These are phyloP conservation scores for Gopherus flavomarginatus DNA, from an alignment of 2,113 vertebrate genomes.

Conservation along the genomic window DNA sequence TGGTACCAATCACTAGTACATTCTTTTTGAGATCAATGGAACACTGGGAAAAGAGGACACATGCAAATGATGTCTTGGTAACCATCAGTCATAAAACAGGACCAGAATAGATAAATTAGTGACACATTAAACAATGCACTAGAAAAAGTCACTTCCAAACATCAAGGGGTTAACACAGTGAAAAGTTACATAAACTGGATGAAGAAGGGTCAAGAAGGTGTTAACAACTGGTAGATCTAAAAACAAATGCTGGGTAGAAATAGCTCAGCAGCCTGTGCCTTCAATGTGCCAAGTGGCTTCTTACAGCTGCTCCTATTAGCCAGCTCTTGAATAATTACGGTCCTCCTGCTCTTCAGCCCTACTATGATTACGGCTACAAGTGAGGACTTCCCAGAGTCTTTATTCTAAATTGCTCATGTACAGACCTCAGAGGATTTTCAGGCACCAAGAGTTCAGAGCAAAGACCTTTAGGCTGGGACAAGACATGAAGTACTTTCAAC, in stretches of 20 bases:
- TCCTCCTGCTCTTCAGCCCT: neutral
- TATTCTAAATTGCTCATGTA: neutral
- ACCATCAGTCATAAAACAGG: neutral
- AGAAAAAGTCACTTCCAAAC: fast-evolving
- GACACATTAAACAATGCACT: neutral
- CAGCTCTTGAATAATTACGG: neutral
- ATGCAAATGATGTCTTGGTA: neutral
- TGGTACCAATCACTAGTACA: constrained; percentile 93
- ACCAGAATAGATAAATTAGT: neutral
- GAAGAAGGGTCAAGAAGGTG: neutral
- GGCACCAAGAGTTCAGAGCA: neutral
- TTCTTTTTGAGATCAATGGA: constrained; percentile 98
- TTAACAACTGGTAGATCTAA: neutral
- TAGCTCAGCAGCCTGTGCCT: neutral
- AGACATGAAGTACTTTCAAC: neutral
- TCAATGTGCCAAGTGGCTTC: neutral
- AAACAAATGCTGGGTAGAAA: neutral
- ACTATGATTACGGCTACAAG: neutral
- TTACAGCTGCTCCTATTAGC: neutral
- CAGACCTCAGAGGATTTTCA: neutral
- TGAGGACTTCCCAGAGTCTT: neutral
- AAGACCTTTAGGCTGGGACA: neutral
- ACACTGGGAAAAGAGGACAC: constrained; percentile 80
- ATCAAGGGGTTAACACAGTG: neutral
- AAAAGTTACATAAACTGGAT: neutral